Base-by-base conservation (phyloP, 2,888 invertebrate species). In the Augochlorella aurata region DNA sequence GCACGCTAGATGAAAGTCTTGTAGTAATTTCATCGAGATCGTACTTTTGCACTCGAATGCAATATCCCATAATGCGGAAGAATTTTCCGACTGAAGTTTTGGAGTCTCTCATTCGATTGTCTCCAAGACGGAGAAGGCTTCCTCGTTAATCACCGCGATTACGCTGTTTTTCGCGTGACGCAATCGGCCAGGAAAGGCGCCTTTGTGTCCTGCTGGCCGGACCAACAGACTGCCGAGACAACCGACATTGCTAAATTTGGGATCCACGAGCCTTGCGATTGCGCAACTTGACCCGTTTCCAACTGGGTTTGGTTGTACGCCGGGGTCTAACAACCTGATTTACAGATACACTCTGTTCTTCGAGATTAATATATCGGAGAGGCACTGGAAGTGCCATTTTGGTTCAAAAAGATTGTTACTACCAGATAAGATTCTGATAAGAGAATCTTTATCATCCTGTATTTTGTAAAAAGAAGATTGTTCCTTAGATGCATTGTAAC, bases 101-200 rank as follows among this genome's bases (percentile, higher is more conserved):
- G 38, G 38, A 5, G 24, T 58, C 21, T 21, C 5, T 21, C 1
- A 0, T 58, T 4, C 21, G 38, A 24, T 58, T 14, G 21, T 12
- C 10, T 52, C n/a, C 72, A 61, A 77, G 82, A 86, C 88, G 87
- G 80, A 3, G 38, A 5, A n/a, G 77, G 81, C 87, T 89, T 86
- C 72, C 88, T 89, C 88, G 90, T 90, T 89, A 90, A 89, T 90
- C 89, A 89, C 85, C 81, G 79, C 86, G 83, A 90, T 90, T 88
- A 85, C 85, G 86, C 82, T 85, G 79, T 81, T 87, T 87, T 47
- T 83, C 78, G 74, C 75, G 83, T 75, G 75, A 66, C 79, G 86
- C 87, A 77, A 87, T 72, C 79, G 49, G 18, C 58, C 79, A 77
- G 77, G 76, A 83, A 85, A 85, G 81, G 44, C 81, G 71, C 76